Conservation (phyloP, 2,797 vertebrate species). For the Lateolabrax maculatus region DNA sequence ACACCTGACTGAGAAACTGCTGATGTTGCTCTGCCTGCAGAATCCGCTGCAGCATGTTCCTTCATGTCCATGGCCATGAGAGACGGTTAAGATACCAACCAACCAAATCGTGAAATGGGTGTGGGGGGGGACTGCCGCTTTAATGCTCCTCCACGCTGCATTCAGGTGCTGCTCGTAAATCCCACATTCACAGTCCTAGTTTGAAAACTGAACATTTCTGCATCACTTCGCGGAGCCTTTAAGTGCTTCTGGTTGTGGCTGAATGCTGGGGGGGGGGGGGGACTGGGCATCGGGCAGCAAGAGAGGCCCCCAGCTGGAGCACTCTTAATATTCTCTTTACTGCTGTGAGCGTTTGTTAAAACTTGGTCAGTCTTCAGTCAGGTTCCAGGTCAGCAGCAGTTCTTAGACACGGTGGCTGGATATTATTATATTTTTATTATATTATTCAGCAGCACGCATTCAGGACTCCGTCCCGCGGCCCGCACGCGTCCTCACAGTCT, state of each 20-base stretch:
- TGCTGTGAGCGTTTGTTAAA: too few species aligned
- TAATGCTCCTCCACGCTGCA: constrained; percentile 57
- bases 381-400: too few species aligned
- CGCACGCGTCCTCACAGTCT: too few species aligned
- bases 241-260: neutral
- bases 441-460: too few species aligned
- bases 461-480: too few species aligned
- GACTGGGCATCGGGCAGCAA: too few species aligned
- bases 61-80: constrained; percentile 25
- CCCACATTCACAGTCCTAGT: accelerated
- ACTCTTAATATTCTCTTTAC: too few species aligned
- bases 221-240: neutral
- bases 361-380: too few species aligned
- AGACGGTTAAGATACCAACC: constrained; percentile 28
- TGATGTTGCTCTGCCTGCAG: neutral
- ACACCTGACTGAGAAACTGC: neutral
- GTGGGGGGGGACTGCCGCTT: constrained; percentile 41
- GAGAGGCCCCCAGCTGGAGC: too few species aligned
- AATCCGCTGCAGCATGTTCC: constrained; percentile 11
- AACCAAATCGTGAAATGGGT: constrained; percentile 23
- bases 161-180: constrained; percentile 46
- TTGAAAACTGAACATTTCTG: neutral
- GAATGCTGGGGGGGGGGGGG: too few species aligned
- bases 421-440: too few species aligned
- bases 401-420: too few species aligned